Evolutionary conservation across 2,113 vertebrate genomes (phyloP), one percentile per base, ranked within the genome.

Genomic region (Acrocephalus arundinaceus): DNA sequence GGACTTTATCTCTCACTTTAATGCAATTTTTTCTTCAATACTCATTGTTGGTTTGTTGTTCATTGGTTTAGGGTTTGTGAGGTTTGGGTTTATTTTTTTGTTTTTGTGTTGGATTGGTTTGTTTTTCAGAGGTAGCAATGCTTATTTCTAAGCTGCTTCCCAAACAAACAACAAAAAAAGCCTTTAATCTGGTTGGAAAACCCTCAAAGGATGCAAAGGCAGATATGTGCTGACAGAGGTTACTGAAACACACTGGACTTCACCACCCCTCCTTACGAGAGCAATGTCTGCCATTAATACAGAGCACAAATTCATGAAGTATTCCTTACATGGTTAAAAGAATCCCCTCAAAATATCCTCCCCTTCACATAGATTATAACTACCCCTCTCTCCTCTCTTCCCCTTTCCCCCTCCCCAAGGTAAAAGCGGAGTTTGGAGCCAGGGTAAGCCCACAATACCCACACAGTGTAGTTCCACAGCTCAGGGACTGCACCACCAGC

Each of bases 321-420:
- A 18, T 68, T 93, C 18, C 21, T 86, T 33, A 48, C 9, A 3
- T 15, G 12, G 24, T 70, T 76, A 57, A 68, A 83, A 65, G 23
- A 21, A 6, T 21, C 12, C 4, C 15, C 11, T 10, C 16, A 20
- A 12, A 10, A 31, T 37, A 43, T 35, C 62, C 10, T 91, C 3
- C 10, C 55, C 28, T 89, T 81, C 22, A 37, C 5, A 31, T 19
- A 31, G 13, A 27, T 45, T 57, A 18, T 37, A 84, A 73, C 4
- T 17, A 5, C 15, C 35, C 15, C 20, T 85, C 48, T 37, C 22
- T 45, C 13, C 48, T 39, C 28, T 39, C 11, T 28, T 59, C 9
- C 6, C 11, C 11, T 30, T 25, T 3, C 12, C 8, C 5, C 13
- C 1, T 3, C 9, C 2, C 5, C 13, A 9, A 59, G 22, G 13